phyloP scores from a whole-genome alignment of 2,888 invertebrate species.

The Polia nebulosa region DNA sequence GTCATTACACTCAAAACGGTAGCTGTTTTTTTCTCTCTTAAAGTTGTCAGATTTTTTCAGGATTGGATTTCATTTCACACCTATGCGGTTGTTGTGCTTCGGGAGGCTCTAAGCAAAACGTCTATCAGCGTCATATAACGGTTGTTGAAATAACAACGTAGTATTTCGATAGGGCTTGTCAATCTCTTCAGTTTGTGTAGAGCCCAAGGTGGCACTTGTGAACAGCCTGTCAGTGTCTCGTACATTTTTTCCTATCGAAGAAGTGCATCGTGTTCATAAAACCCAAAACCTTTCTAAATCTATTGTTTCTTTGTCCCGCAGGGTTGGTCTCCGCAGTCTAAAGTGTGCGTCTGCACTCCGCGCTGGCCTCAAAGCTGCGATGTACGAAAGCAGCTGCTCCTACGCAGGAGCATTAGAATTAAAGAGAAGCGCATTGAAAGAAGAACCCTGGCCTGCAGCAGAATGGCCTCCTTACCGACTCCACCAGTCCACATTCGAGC shows the following conservation, averaged over 20 bases:
- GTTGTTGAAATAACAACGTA: background rate
- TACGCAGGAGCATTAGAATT: slow-evolving; percentile 96
- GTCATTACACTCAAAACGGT: too few species aligned
- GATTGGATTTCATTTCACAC: too few species aligned
- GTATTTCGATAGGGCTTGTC: background rate
- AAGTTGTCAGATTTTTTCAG: too few species aligned
- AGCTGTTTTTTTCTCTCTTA: too few species aligned
- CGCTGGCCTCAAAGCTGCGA: slow-evolving; percentile 89
- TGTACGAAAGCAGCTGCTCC: slow-evolving; percentile 98
- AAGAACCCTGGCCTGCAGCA: slow-evolving; percentile 91
- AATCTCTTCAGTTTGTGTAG: background rate
- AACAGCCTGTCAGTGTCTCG: background rate
- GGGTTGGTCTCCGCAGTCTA: slow-evolving; percentile 85
- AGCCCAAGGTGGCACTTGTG: background rate
- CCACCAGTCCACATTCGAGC: slow-evolving; percentile 97
- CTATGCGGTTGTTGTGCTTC: too few species aligned
- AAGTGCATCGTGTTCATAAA: background rate
- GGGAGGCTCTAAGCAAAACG: background rate
- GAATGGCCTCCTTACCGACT: slow-evolving; percentile 96
- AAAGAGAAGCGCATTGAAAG: slow-evolving; percentile 92
- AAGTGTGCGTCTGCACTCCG: slow-evolving; percentile 86
- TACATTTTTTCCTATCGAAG: background rate
- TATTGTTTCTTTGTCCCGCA: slow-evolving; percentile 60
- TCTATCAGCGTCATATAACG: background rate
- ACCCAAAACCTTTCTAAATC: background rate